These are phyloP conservation scores for Muscina levida DNA, from an alignment of 2,888 invertebrate species.

Conservation along the genomic window DNA sequence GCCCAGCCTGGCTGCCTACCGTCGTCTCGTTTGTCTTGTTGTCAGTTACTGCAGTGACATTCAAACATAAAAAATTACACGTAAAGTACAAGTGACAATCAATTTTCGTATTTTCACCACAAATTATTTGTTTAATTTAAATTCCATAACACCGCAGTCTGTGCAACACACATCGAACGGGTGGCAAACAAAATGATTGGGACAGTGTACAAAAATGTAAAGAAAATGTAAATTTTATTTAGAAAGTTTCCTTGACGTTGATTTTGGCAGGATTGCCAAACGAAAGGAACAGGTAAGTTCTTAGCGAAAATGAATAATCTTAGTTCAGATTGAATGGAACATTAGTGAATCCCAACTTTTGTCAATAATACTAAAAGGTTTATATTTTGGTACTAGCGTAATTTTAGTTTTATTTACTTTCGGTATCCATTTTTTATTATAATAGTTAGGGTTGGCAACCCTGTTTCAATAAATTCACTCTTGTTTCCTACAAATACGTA, in stretches of 20 bases:
- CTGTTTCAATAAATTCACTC: slow-evolving; percentile 16
- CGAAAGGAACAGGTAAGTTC: neutral
- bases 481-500: slow-evolving; percentile 28
- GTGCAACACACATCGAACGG: slow-evolving; percentile 30
- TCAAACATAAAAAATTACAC: slow-evolving; percentile 31
- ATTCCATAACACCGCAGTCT: slow-evolving; percentile 52
- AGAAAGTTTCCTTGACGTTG: slow-evolving; percentile 37
- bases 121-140: slow-evolving; percentile 77
- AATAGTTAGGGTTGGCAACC: slow-evolving; percentile 8
- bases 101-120: slow-evolving; percentile 74
- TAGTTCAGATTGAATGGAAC: no score
- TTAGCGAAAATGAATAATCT: neutral
- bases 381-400: no score
- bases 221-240: slow-evolving; percentile 37
- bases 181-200: slow-evolving; percentile 32
- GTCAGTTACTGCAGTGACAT: slow-evolving; percentile 16
- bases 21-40: slow-evolving; percentile 4
- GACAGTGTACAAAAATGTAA: slow-evolving; percentile 32
- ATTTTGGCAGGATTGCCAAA: slow-evolving; percentile 5
- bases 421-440: no score
- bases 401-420: no score
- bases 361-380: no score
- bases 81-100: slow-evolving; percentile 72
- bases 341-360: no score
- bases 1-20: neutral